Evolutionary conservation across 2,113 vertebrate genomes (phyloP).

Genomic region (Phrynosoma platyrhinos): DNA sequence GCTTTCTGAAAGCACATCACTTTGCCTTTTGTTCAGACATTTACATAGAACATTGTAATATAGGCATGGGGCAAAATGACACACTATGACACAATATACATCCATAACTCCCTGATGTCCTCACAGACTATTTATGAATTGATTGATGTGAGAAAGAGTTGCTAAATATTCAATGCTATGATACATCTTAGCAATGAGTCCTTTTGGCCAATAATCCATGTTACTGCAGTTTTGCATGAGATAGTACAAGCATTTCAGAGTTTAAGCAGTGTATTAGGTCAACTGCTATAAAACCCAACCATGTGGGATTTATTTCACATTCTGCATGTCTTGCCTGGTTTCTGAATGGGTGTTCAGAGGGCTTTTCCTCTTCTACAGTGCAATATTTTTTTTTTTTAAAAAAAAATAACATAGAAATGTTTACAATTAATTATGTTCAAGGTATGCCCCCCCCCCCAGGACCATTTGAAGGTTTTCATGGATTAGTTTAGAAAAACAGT

Average conservation of each 20-base stretch:
- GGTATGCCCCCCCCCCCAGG: background rate
- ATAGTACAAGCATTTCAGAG: slow-evolving; percentile 29
- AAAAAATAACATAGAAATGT: background rate
- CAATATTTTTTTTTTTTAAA: fast-evolving
- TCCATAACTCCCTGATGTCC: slow-evolving; percentile 2
- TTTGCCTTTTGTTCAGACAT: background rate
- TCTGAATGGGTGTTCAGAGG: background rate
- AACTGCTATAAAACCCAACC: background rate
- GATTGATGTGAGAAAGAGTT: slow-evolving; percentile 13
- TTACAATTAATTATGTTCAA: background rate
- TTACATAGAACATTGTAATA: background rate
- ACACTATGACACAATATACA: background rate
- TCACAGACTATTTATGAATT: background rate
- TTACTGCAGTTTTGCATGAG: slow-evolving; percentile 39
- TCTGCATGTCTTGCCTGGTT: slow-evolving; percentile 3
- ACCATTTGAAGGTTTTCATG: background rate
- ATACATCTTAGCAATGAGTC: slow-evolving; percentile 2
- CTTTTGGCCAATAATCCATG: slow-evolving; percentile 42
- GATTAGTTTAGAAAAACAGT: background rate
- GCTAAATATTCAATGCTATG: slow-evolving; percentile 39
- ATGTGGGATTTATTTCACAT: slow-evolving; percentile 22
- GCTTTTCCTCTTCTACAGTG: background rate
- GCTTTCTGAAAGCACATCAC: background rate
- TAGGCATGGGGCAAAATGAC: background rate
- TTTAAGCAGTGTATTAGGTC: slow-evolving; percentile 21